A percentile compares a stretch with the other conserved stretches of the same genome.
Conservation (phyloP, 2,888 invertebrate species). For the Gerris lacustris region DNA sequence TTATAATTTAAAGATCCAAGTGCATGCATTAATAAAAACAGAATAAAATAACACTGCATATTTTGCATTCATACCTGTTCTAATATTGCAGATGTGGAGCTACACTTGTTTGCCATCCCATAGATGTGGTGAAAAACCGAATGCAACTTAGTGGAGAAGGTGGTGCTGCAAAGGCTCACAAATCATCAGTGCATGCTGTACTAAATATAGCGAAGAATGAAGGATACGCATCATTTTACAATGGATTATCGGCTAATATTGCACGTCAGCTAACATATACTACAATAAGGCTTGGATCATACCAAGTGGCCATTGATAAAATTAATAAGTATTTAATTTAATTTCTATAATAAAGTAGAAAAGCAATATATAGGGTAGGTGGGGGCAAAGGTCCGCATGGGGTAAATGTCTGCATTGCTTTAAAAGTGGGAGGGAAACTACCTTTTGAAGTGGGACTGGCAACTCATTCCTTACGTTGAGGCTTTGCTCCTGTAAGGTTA, state of each 20-base stretch:
- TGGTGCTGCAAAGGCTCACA: conserved; percentile 52
- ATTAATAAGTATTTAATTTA: conserved; percentile 43
- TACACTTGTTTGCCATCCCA: conserved; percentile 89
- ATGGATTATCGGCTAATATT: conserved; percentile 82
- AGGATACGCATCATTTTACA: conserved; percentile 76
- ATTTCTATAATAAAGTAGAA: no score
- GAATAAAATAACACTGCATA: no score
- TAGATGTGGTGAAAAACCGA: conserved; percentile 91
- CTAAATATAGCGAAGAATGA: conserved; percentile 69
- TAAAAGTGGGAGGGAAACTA: no score
- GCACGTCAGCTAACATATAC: conserved; percentile 95
- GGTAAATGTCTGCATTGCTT: no score
- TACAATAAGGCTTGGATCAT: conserved; percentile 86
- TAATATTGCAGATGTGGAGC: conserved; percentile 67
- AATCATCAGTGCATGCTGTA: conserved; percentile 67
- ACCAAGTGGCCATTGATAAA: conserved; percentile 68
- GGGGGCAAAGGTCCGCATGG: no score
- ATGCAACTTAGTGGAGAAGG: conserved; percentile 87
- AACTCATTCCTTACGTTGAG: no score
- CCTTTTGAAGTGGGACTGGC: no score
- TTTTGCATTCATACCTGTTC: no score
- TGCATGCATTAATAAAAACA: no score
- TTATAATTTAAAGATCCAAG: no score
- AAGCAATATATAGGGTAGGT: background rate
- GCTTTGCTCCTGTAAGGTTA: no score